Evolutionary conservation across 2,888 invertebrate species (phyloP), one percentile per base, ranked within the genome.

Genomic region (Cryptocheilus praepositus): DNA sequence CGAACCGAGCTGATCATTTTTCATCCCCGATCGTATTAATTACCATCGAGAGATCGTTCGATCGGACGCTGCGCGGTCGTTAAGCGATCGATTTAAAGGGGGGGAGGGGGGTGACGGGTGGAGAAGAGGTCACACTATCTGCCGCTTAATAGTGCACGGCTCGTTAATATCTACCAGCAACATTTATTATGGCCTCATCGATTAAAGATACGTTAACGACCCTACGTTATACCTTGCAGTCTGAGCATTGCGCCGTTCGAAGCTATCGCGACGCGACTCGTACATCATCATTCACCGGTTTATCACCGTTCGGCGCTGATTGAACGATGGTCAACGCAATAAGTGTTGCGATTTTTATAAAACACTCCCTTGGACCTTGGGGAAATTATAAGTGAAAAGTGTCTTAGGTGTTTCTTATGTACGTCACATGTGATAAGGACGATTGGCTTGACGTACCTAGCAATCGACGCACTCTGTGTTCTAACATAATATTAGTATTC

Each of bases 41-140:
- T 85, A 86, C 81, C 83, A 80, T 80, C 80, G 77, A n/a, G 68
- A 77, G 85, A 85, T 85, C 81, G 83, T 78, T 81, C 82, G 84
- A 86, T 86, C 81, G 81, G 71, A 74, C 71, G 73, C 81, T 71
- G 73, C 71, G 67, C 66, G 81, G 77, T 85, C 85, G 80, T 87
- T 86, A 85, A 85, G 82, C 85, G 84, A 86, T 87, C 86, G 86
- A 87, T 87, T 87, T 86, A 86, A 36, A 11, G 36, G 36, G 36
- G 36, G 13, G 11, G 36, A 36, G 36, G 7, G 28, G 28, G 28
- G 7, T 3, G 28, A 28, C 28, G 28, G 28, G 28, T n/a, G n/a
- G 86, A 67, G 62, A 71, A 74, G 78, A 82, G 85, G 83, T 84
- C 83, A 80, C 77, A 74, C 75, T 71, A 70, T 65, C 56, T 73